Base-by-base conservation (phyloP, 92 coral and sea anemone species). In the Epizoanthus fatuus region DNA sequence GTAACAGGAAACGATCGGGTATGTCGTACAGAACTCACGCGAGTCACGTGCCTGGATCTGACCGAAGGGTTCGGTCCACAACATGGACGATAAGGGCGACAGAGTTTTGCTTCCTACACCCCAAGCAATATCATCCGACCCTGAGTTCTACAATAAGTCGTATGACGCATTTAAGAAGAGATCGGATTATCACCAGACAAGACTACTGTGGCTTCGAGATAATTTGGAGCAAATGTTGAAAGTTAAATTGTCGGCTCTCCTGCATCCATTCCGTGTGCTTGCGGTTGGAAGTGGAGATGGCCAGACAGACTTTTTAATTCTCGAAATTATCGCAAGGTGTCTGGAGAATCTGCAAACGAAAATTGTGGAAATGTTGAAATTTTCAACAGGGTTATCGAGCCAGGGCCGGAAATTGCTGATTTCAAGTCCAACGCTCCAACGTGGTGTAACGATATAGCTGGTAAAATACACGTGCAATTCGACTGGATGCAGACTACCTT, bases 241-340 rank as follows among this genome's bases (percentile, higher is more conserved):
- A 10, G 17, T 17, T 2, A 73, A 25, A 3, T 49, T 52, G 14
- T 51, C 62, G 25, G 17, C 60, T 51, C 53, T 32, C 7, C 44
- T 52, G 11, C 45, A 25, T n/a, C n/a, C 14, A 63, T 54, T 49
- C 29, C 79, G 79, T 25, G 79, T 73, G 4, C 63, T 73, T 9
- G 79, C 60, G 5, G 53, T 73, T 7, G 79, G 63, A n/a, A 73
- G 79, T 16, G 79, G 42, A 9, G 79, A 73, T 17, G 79, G 79
- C 20, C 25, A 52, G 42, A 49, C 19, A 49, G 63, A 73, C 47
- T 51, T 73, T 17, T 3, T 7, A 52, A 73, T 73, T 19, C 53
- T 73, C 13, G 63, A 19, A 20, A 60, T 52, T 37, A 51, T 73
- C 53, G 17, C 4, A 0, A 55, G 53, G 20, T 38, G 63, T 8